These are phyloP conservation scores for Amblyraja radiata DNA, from an alignment of 2,797 vertebrate genomes.

Conservation along the genomic window DNA sequence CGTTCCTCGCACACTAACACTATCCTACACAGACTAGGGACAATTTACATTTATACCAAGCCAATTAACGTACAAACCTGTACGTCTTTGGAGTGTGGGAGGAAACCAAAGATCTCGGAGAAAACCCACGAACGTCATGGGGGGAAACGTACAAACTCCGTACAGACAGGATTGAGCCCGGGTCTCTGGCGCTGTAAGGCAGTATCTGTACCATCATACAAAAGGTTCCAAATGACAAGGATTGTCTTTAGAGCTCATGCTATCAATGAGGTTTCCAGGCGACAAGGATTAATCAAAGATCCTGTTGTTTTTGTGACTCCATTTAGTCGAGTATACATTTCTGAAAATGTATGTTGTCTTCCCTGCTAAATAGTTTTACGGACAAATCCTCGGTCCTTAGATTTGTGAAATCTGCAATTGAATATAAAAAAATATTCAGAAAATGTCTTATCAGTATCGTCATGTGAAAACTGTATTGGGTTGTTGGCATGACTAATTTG, in stretches of 20 bases:
- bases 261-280: not conserved
- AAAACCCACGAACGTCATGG: too few species aligned
- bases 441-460: not conserved
- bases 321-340: constrained; percentile 11
- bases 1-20: too few species aligned
- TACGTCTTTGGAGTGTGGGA: too few species aligned
- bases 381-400: not conserved
- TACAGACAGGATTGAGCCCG: too few species aligned
- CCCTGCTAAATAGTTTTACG: not conserved
- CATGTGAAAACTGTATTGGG: not conserved
- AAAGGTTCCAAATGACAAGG: not conserved
- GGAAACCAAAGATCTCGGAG: too few species aligned
- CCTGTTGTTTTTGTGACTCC: not conserved
- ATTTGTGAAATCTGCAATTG: not conserved
- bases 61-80: too few species aligned
- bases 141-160: too few species aligned
- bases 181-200: too few species aligned
- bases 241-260: not conserved
- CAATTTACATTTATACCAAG: too few species aligned
- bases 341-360: not conserved
- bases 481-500: not conserved
- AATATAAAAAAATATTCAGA: not conserved
- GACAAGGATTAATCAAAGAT: constrained; percentile 7
- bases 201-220: too few species aligned
- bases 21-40: too few species aligned